Base-by-base conservation (phyloP, 1,140 invertebrate species). In the Odontomachus brunneus region DNA sequence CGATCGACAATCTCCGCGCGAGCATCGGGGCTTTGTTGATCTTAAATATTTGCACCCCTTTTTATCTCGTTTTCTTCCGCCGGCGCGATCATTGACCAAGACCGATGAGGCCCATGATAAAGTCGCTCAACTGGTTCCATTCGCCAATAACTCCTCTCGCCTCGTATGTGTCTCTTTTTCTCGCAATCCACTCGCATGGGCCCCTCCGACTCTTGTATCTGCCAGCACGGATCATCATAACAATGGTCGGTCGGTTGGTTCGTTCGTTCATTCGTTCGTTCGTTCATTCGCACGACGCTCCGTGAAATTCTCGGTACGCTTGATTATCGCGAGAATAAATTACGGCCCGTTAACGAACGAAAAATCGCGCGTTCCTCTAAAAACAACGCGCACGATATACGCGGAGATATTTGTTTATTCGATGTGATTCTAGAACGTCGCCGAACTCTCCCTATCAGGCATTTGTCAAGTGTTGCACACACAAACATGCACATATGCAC, bases 91-190 rank as follows among this genome's bases (percentile, higher is more conserved):
- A 86, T 86, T 44, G 53, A 86, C 44, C 65, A 86, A 87, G 75
- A 86, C 81, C 76, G 84, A 86, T 75, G 84, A 55, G 75, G 29
- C 15, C 71, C 38, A 22, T 71, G 78, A 87, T 86, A 76, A 83
- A 86, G 84, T 65, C 51, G 76, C 51, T 87, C 84, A 87, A 87
- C 78, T 87, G 85, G 71, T 87, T 86, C 55, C 55, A 67, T 87
- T 87, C 69, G 78, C 49, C 85, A 86, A 83, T 55, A 33, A 51
- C 19, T 53, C 33, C 24, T 22, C 65, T 11, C 38, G 38, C 29
- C 3, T 76, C 44, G 74, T 66, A 15, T 76, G 26, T 44, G 48
- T 55, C 62, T 57, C 60, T 73, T 82, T 72, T 53, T 73, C 29
- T 24, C 71, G 78, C 82, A 22, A 83, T 48, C 65, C 38, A 22